A percentile compares a stretch with the other conserved stretches of the same genome.
phyloP scores from a whole-genome alignment of 2,797 vertebrate species.

The Acanthiza pusilla region DNA sequence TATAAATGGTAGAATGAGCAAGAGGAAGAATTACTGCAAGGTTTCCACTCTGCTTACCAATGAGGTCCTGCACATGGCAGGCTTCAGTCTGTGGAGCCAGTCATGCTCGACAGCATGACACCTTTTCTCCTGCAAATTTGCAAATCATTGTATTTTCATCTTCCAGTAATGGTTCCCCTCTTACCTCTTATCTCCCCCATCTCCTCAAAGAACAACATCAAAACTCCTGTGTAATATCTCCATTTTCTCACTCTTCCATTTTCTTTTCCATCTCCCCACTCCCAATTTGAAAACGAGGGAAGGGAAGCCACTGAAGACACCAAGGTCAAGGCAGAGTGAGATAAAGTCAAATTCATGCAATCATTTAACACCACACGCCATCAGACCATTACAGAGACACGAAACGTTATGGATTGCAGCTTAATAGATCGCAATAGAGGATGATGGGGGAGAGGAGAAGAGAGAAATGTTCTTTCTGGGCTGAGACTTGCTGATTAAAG shows the following conservation, averaged over 20 bases:
- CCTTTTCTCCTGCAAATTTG: neutral
- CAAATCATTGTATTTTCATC: neutral
- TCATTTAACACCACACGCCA: slow-evolving; percentile 29
- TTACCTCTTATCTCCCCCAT: neutral
- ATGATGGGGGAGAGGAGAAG: neutral
- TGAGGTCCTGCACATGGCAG: neutral
- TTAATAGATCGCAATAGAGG: slow-evolving; percentile 38
- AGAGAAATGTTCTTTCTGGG: slow-evolving; percentile 12
- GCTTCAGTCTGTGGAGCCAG: neutral
- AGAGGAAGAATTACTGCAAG: neutral
- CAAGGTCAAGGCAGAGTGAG: slow-evolving; percentile 50
- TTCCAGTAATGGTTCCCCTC: neutral
- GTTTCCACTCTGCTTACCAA: neutral
- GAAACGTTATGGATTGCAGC: slow-evolving; percentile 21
- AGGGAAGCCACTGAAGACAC: slow-evolving; percentile 8
- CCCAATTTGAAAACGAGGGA: neutral
- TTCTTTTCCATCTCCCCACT: neutral
- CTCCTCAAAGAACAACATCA: neutral
- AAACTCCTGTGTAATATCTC: neutral
- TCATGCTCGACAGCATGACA: neutral
- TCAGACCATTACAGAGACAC: slow-evolving; percentile 26
- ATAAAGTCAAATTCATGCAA: slow-evolving; percentile 56
- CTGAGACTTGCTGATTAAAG: slow-evolving; percentile 52
- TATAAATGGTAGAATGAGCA: slow-evolving; percentile 5
- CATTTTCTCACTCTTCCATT: neutral